Conservation (phyloP, 2,888 invertebrate genomes). For the Parapristionchus giblindavisi region DNA sequence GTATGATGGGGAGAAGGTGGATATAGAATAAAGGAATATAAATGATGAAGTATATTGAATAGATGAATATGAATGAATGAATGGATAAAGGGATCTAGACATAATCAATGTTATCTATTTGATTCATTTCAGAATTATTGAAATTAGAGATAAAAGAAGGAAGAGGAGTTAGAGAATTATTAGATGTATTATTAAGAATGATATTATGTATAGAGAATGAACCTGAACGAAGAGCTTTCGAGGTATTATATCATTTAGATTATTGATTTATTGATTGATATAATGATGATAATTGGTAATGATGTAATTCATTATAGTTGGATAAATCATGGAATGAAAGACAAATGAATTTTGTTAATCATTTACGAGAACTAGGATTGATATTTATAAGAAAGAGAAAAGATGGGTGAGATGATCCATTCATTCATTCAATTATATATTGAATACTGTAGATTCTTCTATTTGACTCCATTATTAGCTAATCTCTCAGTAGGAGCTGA, state of each 20-base stretch:
- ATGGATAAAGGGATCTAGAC: background rate
- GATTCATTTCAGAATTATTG: conserved; percentile 49
- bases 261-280: background rate
- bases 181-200: conserved; percentile 51
- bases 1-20: background rate
- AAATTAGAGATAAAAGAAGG: conserved; percentile 46
- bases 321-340: conserved; percentile 73
- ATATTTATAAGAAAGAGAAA: conserved; percentile 77
- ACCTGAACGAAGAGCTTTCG: conserved; percentile 6
- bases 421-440: background rate
- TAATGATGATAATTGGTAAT: background rate
- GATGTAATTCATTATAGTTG: conserved; percentile 18
- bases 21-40: no score
- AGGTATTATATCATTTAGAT: background rate
- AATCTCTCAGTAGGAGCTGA: conserved; percentile 45
- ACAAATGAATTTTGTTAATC: conserved; percentile 83
- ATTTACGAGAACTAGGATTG: conserved; percentile 93
- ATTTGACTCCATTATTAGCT: conserved; percentile 60
- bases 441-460: conserved; percentile 52
- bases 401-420: conserved; percentile 56
- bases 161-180: conserved; percentile 47
- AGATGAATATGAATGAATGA: background rate
- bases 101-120: background rate
- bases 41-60: background rate
- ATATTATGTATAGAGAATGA: conserved; percentile 43